phyloP scores from a whole-genome alignment of 2,888 invertebrate species.

The Smittia sp. region DNA sequence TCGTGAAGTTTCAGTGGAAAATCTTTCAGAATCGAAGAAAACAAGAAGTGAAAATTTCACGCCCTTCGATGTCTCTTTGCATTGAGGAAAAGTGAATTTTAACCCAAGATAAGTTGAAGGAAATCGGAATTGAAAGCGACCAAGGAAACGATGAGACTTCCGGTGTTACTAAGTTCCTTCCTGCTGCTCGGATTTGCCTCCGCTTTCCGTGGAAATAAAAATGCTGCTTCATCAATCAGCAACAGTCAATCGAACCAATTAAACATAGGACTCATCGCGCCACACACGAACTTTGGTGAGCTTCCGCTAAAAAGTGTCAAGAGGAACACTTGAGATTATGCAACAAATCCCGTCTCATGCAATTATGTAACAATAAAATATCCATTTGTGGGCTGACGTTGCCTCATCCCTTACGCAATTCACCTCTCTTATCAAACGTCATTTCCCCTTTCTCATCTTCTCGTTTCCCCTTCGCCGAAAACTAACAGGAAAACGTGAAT shows the following conservation, averaged over 20 bases:
- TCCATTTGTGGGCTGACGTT: neutral
- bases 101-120: neutral
- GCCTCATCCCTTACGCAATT: neutral
- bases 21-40: neutral
- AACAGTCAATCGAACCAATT: conserved; percentile 32
- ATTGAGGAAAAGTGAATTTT: neutral
- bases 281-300: conserved; percentile 53
- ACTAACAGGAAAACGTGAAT: conserved; percentile 65
- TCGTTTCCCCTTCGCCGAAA: neutral
- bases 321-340: neutral
- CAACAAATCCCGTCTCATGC: neutral
- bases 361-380: conserved; percentile 24
- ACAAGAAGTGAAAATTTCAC: conserved; percentile 21
- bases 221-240: neutral
- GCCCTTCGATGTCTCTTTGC: conserved; percentile 35
- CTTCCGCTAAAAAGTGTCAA: neutral
- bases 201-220: conserved; percentile 12
- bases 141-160: neutral
- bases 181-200: neutral
- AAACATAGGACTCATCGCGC: conserved; percentile 45
- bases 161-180: neutral
- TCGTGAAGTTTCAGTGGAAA: neutral
- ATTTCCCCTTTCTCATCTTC: neutral
- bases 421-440: neutral
- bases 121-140: neutral